Evolutionary conservation across 2,888 invertebrate genomes (phyloP).

Genomic region (Aricia artaxerxes): DNA sequence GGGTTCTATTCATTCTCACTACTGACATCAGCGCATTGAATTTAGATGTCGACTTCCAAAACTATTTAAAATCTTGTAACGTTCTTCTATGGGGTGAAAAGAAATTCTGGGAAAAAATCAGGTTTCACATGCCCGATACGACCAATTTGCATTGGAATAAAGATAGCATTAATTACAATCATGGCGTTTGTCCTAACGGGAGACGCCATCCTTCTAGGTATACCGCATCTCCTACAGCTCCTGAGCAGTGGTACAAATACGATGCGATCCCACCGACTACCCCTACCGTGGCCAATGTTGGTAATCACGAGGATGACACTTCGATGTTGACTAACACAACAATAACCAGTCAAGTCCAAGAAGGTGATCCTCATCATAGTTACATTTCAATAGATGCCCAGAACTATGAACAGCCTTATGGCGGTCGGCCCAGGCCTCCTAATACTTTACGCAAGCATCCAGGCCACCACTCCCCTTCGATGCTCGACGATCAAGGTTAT

Average conservation of each 20-base stretch:
- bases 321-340: slow-evolving; percentile 82
- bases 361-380: slow-evolving; percentile 83
- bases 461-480: slow-evolving; percentile 68
- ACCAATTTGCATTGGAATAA: slow-evolving; percentile 83
- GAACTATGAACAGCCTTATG: slow-evolving; percentile 76
- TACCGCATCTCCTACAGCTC: slow-evolving; percentile 86
- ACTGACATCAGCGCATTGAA: slow-evolving; percentile 86
- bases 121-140: slow-evolving; percentile 89
- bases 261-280: slow-evolving; percentile 81
- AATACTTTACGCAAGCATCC: slow-evolving; percentile 72
- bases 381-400: slow-evolving; percentile 84
- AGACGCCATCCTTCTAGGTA: slow-evolving; percentile 83
- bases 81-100: slow-evolving; percentile 90
- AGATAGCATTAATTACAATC: slow-evolving; percentile 76
- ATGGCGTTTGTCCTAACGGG: slow-evolving; percentile 77
- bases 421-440: slow-evolving; percentile 71
- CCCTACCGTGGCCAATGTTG: slow-evolving; percentile 74
- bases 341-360: slow-evolving; percentile 83
- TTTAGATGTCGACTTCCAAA: slow-evolving; percentile 88
- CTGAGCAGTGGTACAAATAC: slow-evolving; percentile 86
- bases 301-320: slow-evolving; percentile 80
- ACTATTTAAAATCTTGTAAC: slow-evolving; percentile 85
- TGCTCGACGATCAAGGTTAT: slow-evolving; percentile 78
- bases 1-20: slow-evolving; percentile 78
- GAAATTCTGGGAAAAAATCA: slow-evolving; percentile 93